Conservation (phyloP, 2,797 vertebrate genomes). For the Carcharodon carcharias region DNA sequence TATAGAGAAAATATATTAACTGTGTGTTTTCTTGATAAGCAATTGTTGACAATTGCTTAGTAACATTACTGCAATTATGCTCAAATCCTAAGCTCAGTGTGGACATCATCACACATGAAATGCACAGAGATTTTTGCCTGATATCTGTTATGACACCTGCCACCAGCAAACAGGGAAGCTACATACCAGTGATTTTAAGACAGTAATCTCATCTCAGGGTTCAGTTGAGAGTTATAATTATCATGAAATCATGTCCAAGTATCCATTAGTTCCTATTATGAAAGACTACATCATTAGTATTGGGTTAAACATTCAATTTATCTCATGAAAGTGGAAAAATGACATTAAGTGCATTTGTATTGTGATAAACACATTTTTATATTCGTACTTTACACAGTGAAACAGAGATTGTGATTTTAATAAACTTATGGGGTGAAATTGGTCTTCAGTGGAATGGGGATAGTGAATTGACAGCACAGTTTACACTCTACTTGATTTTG, state of each 20-base stretch:
- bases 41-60: background rate
- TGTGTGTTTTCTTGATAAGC: background rate
- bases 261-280: background rate
- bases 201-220: conserved; percentile 18
- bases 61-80: background rate
- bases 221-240: conserved; percentile 8
- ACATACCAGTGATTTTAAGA: background rate
- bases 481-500: background rate
- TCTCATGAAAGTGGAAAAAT: background rate
- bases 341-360: background rate
- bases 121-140: background rate
- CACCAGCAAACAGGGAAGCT: background rate
- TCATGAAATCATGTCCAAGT: background rate
- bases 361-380: background rate
- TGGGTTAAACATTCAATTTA: background rate
- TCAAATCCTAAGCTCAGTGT: background rate
- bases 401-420: background rate
- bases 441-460: background rate
- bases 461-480: background rate
- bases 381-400: background rate
- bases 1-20: background rate
- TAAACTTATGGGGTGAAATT: background rate
- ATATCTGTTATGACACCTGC: conserved; percentile 19
- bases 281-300: background rate
- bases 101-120: background rate